phyloP scores from a whole-genome alignment of 1,140 invertebrate species.

The Cotesia vestalis region DNA sequence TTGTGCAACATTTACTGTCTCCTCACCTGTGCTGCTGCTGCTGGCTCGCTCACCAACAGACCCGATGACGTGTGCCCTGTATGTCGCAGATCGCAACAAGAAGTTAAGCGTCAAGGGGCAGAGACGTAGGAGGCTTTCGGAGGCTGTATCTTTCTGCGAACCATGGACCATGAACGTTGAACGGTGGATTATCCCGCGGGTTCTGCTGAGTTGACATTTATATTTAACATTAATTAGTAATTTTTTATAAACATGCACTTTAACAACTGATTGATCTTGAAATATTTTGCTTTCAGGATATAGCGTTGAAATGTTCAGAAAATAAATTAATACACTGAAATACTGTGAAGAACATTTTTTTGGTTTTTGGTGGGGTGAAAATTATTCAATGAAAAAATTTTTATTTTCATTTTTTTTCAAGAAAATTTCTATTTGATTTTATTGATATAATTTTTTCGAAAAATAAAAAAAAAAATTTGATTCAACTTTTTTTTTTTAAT shows the following conservation, averaged over 20 bases:
- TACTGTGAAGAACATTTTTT: too few relatives aligned
- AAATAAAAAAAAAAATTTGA: too few relatives aligned
- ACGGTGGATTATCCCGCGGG: conserved; percentile 26
- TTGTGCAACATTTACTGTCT: conserved; percentile 22
- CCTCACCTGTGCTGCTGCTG: neutral
- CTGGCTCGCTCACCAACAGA: neutral
- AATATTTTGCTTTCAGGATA: too few relatives aligned
- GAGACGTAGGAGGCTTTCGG: neutral
- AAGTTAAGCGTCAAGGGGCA: neutral
- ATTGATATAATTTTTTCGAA: too few relatives aligned
- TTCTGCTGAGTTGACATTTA: neutral
- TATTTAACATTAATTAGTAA: conserved; percentile 13
- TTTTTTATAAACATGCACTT: neutral
- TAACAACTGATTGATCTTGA: neutral
- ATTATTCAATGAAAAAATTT: too few relatives aligned
- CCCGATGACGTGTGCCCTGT: conserved; percentile 15
- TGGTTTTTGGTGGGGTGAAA: too few relatives aligned
- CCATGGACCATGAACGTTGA: conserved; percentile 30
- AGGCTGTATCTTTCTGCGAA: conserved; percentile 17
- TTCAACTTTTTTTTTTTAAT: too few relatives aligned
- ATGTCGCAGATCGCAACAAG: neutral
- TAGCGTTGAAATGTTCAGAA: too few relatives aligned
- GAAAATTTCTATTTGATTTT: too few relatives aligned
- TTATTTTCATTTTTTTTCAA: too few relatives aligned
- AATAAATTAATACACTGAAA: too few relatives aligned